Percentiles rank a stretch among this genome's conserved stretches.
Evolutionary conservation across 1,140 invertebrate species (phyloP).

Genomic region (Cotesia chilonis): DNA sequence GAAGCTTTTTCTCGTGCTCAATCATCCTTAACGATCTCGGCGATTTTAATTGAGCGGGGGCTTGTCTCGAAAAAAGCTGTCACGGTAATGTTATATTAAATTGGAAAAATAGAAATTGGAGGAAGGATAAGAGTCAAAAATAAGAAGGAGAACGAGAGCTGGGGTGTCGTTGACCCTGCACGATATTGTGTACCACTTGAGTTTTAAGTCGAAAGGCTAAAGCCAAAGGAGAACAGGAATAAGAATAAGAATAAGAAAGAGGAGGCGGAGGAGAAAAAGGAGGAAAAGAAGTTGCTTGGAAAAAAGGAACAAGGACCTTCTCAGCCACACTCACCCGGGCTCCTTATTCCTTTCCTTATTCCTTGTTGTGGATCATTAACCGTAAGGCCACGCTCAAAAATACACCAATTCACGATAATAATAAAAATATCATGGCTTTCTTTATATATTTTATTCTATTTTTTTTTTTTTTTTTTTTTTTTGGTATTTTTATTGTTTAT

Average conservation of each 20-base stretch:
- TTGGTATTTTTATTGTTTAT: too few relatives aligned
- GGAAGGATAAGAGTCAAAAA: slow-evolving; percentile 29
- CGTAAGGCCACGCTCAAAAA: slow-evolving; percentile 47
- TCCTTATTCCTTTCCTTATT: slow-evolving; percentile 44
- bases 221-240: too few relatives aligned
- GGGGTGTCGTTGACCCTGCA: slow-evolving; percentile 53
- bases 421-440: slow-evolving; percentile 30
- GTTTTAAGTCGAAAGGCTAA: slow-evolving; percentile 52
- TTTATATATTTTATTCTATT: slow-evolving; percentile 2
- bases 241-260: too few relatives aligned
- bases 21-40: slow-evolving; percentile 19
- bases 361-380: slow-evolving; percentile 60
- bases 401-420: slow-evolving; percentile 34
- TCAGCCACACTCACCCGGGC: slow-evolving; percentile 58
- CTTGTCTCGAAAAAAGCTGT: neutral
- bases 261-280: too few relatives aligned
- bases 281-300: slow-evolving; percentile 46
- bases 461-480: too few relatives aligned
- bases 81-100: neutral
- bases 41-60: slow-evolving; percentile 25
- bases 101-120: slow-evolving; percentile 20
- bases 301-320: slow-evolving; percentile 58
- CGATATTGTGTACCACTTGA: slow-evolving; percentile 62
- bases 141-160: slow-evolving; percentile 39
- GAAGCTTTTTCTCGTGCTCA: slow-evolving; percentile 6